A percentile compares a stretch with the other conserved stretches of the same genome.
Evolutionary conservation across 1,140 invertebrate genomes (phyloP).

Genomic region (Drosophila malerkotliana): DNA sequence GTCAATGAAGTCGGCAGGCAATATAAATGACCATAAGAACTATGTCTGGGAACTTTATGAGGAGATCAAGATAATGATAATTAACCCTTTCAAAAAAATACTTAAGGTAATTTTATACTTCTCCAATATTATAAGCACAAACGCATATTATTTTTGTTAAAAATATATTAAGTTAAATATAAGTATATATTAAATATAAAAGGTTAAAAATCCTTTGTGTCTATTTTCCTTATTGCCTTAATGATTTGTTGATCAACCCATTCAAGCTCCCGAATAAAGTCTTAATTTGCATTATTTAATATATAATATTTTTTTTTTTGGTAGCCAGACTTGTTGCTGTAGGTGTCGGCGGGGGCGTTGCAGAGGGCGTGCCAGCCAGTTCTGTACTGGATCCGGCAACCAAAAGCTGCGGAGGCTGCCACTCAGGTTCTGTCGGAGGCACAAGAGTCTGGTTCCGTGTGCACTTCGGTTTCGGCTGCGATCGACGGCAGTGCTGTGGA

Average conservation of each 20-base stretch:
- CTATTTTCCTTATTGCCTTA: neutral
- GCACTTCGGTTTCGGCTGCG: conserved; percentile 33
- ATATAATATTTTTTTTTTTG: neutral
- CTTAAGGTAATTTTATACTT: neutral
- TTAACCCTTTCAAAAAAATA: neutral
- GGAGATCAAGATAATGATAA: neutral
- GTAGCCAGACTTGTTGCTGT: conserved; percentile 14
- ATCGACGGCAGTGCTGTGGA: conserved; percentile 40
- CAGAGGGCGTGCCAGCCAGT: conserved; percentile 60
- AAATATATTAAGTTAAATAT: too few species aligned
- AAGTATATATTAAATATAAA: neutral
- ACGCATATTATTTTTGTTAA: neutral
- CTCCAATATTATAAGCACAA: too few species aligned
- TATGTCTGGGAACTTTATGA: neutral
- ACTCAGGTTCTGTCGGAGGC: conserved; percentile 33
- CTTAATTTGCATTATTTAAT: conserved; percentile 43
- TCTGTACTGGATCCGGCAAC: conserved; percentile 45
- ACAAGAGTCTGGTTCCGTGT: conserved; percentile 59
- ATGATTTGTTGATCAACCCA: conserved; percentile 4
- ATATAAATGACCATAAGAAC: conserved; percentile 1
- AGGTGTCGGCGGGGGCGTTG: conserved; percentile 47
- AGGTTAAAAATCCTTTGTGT: neutral
- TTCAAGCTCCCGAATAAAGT: conserved; percentile 13
- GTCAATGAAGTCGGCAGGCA: conserved; percentile 15
- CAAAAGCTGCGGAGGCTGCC: conserved; percentile 21